Percentiles rank a stretch among this genome's conserved stretches.
Evolutionary conservation across 2,888 invertebrate species (phyloP).

Genomic region (Drosophila acutilabella): DNA sequence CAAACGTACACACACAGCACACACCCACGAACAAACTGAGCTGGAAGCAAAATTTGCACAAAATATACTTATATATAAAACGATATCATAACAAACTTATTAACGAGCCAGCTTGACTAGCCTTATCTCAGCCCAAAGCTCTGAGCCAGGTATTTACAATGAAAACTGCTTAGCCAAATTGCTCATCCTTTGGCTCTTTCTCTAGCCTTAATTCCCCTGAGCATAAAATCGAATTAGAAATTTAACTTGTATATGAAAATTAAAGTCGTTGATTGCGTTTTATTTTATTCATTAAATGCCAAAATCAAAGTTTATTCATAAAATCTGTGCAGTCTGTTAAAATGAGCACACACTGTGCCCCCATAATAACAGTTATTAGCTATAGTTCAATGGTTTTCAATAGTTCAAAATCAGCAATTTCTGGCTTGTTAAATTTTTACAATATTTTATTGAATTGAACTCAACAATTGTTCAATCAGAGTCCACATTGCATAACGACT

Average conservation of each 20-base stretch:
- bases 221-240: too few relatives aligned
- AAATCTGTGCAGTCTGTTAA: too few relatives aligned
- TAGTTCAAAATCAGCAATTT: neutral
- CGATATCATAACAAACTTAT: slow-evolving; percentile 47
- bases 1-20: neutral
- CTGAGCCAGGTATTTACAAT: slow-evolving; percentile 12
- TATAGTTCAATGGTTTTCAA: too few relatives aligned
- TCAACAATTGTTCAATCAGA: neutral
- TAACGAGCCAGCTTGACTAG: slow-evolving; percentile 21
- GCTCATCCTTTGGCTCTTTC: too few relatives aligned
- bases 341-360: too few relatives aligned
- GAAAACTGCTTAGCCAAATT: slow-evolving; percentile 10
- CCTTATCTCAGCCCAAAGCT: slow-evolving; percentile 25
- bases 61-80: slow-evolving; percentile 25
- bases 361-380: too few relatives aligned
- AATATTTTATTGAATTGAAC: neutral
- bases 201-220: too few relatives aligned
- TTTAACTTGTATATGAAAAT: too few relatives aligned
- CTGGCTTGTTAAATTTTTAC: too few relatives aligned
- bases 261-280: too few relatives aligned
- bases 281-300: too few relatives aligned
- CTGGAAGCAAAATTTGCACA: slow-evolving; percentile 26
- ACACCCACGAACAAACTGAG: slow-evolving; percentile 3
- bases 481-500: neutral
- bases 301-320: too few relatives aligned